These are phyloP conservation scores for Caloenas nicobarica DNA, from an alignment of 2,113 vertebrate genomes.

Conservation along the genomic window DNA sequence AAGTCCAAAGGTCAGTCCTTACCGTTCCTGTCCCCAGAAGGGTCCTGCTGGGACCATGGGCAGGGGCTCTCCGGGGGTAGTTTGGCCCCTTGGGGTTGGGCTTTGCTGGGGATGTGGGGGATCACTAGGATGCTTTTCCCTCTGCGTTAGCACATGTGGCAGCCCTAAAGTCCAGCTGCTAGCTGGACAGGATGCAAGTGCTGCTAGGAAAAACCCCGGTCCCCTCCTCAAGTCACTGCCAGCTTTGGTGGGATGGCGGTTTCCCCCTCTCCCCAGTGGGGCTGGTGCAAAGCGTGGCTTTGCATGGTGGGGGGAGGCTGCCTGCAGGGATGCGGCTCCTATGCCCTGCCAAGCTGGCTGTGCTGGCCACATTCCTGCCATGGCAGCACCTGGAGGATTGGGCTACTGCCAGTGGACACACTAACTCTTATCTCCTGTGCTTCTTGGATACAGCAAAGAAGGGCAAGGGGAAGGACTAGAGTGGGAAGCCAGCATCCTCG, in stretches of 20 bases:
- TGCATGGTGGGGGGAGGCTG: not conserved
- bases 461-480: conserved; percentile 83
- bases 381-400: fast-evolving
- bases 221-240: fast-evolving
- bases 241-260: not conserved
- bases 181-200: not conserved
- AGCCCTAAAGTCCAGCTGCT: not conserved
- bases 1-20: conserved; percentile 86
- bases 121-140: not conserved
- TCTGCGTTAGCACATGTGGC: not conserved
- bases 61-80: not conserved
- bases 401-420: not conserved
- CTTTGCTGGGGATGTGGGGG: not conserved
- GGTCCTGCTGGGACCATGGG: not conserved
- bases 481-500: not conserved
- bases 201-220: not conserved
- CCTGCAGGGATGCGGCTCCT: not conserved
- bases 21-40: not conserved
- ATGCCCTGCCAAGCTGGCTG: fast-evolving
- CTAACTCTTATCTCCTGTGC: conserved; percentile 32
- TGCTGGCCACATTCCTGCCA: fast-evolving
- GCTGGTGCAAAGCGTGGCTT: not conserved
- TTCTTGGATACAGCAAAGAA: conserved; percentile 81
- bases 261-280: not conserved
- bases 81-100: not conserved